Evolutionary conservation across 2,797 vertebrate genomes (phyloP).

Genomic region (Peromyscus attwateri): DNA sequence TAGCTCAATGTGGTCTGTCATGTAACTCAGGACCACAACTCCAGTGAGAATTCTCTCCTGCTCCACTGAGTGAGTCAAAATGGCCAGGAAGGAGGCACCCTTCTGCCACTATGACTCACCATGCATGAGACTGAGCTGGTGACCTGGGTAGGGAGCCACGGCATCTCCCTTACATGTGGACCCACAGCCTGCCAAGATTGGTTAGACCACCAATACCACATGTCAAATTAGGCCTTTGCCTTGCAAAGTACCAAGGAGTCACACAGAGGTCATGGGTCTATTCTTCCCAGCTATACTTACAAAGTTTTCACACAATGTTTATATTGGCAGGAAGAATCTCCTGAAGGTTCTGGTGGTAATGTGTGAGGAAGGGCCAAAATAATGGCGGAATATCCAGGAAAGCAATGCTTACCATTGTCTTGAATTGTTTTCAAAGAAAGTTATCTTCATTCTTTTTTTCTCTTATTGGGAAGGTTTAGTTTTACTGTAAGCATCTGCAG

Average conservation of each 20-base stretch:
- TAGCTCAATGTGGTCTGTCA: conserved; percentile 76
- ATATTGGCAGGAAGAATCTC: conserved; percentile 69
- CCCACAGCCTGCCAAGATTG: conserved; percentile 59
- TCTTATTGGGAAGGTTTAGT: not conserved
- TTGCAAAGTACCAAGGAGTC: conserved; percentile 79
- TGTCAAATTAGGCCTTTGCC: conserved; percentile 73
- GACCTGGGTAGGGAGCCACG: conserved; percentile 10
- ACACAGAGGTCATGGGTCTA: conserved; percentile 74
- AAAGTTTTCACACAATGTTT: conserved; percentile 78
- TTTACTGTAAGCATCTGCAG: conserved; percentile 40
- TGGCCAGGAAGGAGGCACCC: conserved; percentile 79
- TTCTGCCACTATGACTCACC: conserved; percentile 77
- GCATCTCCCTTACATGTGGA: conserved; percentile 68
- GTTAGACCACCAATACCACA: conserved; percentile 81
- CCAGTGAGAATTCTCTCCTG: conserved; percentile 65
- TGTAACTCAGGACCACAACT: conserved; percentile 72
- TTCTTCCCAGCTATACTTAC: conserved; percentile 81
- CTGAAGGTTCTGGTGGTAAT: conserved; percentile 63
- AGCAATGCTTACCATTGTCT: conserved; percentile 67
- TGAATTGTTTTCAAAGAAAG: conserved; percentile 72
- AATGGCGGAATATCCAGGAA: conserved; percentile 77
- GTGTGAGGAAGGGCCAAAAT: conserved; percentile 66
- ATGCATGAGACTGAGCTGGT: conserved; percentile 72
- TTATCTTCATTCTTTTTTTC: conserved; percentile 47
- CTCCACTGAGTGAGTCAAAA: conserved; percentile 80